Evolutionary conservation across 1,140 invertebrate genomes (phyloP), one percentile per base, ranked within the genome.

Genomic region (Pachypeltis micranthus): DNA sequence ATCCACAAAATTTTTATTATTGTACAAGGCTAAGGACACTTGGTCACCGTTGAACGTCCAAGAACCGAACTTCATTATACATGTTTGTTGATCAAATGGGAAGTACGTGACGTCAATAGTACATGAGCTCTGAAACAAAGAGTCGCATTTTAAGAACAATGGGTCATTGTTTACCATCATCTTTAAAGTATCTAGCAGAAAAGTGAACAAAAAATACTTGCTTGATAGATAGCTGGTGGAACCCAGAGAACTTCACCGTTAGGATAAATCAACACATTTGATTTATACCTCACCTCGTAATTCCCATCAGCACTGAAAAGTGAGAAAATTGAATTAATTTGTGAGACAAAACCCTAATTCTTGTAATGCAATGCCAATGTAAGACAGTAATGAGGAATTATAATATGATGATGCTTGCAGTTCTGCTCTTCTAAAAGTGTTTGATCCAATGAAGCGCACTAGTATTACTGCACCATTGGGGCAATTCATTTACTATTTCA

Each of bases 41-140:
- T 98, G 93, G 74, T 98, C 92, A 0, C 93, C 94, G 70, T 96
- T 95, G 74, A 96, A 98, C 0, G 96, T 99, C 96, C 96, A 99
- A 1, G 93, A 97, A 2, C 96, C 95, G 68, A 98, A 98, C 76
- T 98, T 98, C 93, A 99, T 96, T 65, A 97, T 91, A 75, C 96
- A 98, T 0, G 88, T 93, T 81, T 99, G 96, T 74, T 96, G 92
- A 76, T 98, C 96, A 76, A 98, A 98, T n/a, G 95, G 95, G 74
- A 97, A 98, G 74, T 96, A 98, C 54, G 91, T 94, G 34, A 99
- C 96, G 76, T 99, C 96, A 69, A 99, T 99, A 19, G 93, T 96
- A 76, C 97, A 99, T 44, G 95, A 97, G 76, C 92, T 96, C 84
- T 98, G 85, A 66, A 70, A 73, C 64, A 65, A 29, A 21, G 2